Evolutionary conservation across 2,888 invertebrate genomes (phyloP), one percentile per base, ranked within the genome.

Genomic region (Hyposoter dolosus): DNA sequence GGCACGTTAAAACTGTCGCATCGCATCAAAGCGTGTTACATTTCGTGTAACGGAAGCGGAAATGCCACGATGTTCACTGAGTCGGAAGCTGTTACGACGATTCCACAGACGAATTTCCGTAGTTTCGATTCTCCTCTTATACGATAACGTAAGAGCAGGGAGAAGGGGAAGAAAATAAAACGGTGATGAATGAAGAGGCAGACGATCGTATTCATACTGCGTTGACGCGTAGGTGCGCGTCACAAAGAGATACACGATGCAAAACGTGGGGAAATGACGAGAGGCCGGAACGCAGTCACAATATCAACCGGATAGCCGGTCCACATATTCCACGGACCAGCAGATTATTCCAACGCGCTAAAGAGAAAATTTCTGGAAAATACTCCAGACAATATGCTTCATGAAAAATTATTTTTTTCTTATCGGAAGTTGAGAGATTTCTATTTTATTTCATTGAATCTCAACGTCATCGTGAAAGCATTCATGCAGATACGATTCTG

Each of bases 301-400:
- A 90, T 92, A 92, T 93, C 93, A 89, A 89, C 93, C 93, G 93
- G 93, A 93, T 91, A 90, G 89, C 89, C 89, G 91, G 87, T 90
- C 90, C 89, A 92, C 93, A 93, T 93, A 93, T 89, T 23, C 43
- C 19, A 53, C 15, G 1, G 63, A 60, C 23, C 60, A n/a, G 53
- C 56, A 50, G 74, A 23, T 60, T 75, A 75, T 35, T 72, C n/a
- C 65, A 19, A 23, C 23, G 15, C 72, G 19, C 7, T 5, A 10
- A 32, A n/a, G 17, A 45, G 10, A 32, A 71, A n/a, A 28, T 28
- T 45, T 17, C 47, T 17, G 17, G 17, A 69, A 45, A 15, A 43
- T 43, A 10, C 15, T 60, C 19, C 0, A 28, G 19, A 28, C 12
- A 60, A 12, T 23, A 12, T 10, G 23, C 9, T 56, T 9, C 19